A percentile compares a stretch with the other conserved stretches of the same genome.
These are phyloP conservation scores for Gasterosteus aculeatus DNA, from an alignment of 2,113 vertebrate genomes.

Conservation along the genomic window DNA sequence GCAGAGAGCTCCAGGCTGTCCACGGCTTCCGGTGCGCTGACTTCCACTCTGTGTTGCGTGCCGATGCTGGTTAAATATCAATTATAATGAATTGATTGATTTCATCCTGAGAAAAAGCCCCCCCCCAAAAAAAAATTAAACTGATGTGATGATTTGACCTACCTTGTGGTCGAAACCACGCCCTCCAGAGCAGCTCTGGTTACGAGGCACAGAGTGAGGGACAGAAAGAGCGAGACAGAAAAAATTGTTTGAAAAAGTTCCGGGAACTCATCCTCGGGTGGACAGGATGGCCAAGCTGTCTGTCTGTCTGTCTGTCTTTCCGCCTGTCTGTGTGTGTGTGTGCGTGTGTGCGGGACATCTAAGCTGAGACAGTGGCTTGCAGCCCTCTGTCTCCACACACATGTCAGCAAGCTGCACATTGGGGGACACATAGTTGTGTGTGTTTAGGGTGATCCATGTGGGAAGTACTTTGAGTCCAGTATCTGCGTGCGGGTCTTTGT, in stretches of 20 bases:
- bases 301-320: slow-evolving; percentile 30
- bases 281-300: slow-evolving; percentile 68
- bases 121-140: not conserved
- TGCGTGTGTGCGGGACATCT: slow-evolving; percentile 53
- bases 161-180: no score
- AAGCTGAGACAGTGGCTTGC: slow-evolving; percentile 67
- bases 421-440: slow-evolving; percentile 27
- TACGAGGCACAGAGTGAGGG: no score
- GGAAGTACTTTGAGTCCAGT: slow-evolving; percentile 20
- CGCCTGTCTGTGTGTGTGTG: not conserved
- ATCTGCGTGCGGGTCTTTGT: slow-evolving; percentile 15
- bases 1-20: not conserved
- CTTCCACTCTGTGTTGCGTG: not conserved
- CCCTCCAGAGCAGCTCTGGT: no score
- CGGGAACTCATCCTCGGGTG: slow-evolving; percentile 62
- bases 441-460: slow-evolving; percentile 28
- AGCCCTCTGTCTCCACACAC: slow-evolving; percentile 63
- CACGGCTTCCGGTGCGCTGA: not conserved
- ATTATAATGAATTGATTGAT: not conserved
- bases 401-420: slow-evolving; percentile 63
- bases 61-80: not conserved
- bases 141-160: no score
- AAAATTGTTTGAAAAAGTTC: no score
- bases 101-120: not conserved
- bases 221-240: no score